These are phyloP conservation scores for Ctena decussata DNA, from an alignment of 2,888 invertebrate species.

Conservation along the genomic window DNA sequence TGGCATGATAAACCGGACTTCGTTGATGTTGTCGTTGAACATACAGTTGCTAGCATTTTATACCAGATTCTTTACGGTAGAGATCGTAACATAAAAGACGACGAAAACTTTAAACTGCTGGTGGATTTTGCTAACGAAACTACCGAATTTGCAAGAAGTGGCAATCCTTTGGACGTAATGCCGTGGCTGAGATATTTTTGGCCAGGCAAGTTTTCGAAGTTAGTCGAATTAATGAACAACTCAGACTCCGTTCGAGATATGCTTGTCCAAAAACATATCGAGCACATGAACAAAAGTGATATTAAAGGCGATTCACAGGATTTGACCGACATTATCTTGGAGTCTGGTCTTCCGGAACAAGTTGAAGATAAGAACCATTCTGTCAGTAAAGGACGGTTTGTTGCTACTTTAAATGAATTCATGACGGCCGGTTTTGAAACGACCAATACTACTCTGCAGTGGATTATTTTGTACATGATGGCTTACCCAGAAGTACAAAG, in stretches of 20 bases:
- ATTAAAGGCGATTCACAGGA: conserved; percentile 63
- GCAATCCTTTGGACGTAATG: conserved; percentile 67
- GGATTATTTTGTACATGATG: conserved; percentile 21
- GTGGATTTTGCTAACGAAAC: not conserved
- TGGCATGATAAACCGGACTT: not conserved
- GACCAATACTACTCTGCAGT: conserved; percentile 32
- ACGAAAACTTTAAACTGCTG: not conserved
- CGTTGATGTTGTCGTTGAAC: conserved; percentile 21
- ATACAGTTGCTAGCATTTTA: conserved; percentile 41
- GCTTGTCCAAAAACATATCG: conserved; percentile 12
- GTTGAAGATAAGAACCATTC: not conserved
- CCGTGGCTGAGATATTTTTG: conserved; percentile 65
- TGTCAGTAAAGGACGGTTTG: not conserved
- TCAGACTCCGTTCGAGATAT: not conserved
- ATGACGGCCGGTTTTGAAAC: conserved; percentile 73
- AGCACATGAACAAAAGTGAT: not conserved
- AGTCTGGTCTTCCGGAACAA: conserved; percentile 17
- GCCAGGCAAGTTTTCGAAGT: conserved; percentile 36
- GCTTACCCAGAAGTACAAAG: conserved; percentile 63
- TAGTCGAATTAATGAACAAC: conserved; percentile 22
- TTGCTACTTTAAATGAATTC: conserved; percentile 59
- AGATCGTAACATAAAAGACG: conserved; percentile 38
- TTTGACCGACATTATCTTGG: conserved; percentile 70
- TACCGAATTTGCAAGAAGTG: conserved; percentile 46
- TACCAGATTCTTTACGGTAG: conserved; percentile 62